phyloP scores from a whole-genome alignment of 2,113 vertebrate species.

The Oncorhynchus tshawytscha region DNA sequence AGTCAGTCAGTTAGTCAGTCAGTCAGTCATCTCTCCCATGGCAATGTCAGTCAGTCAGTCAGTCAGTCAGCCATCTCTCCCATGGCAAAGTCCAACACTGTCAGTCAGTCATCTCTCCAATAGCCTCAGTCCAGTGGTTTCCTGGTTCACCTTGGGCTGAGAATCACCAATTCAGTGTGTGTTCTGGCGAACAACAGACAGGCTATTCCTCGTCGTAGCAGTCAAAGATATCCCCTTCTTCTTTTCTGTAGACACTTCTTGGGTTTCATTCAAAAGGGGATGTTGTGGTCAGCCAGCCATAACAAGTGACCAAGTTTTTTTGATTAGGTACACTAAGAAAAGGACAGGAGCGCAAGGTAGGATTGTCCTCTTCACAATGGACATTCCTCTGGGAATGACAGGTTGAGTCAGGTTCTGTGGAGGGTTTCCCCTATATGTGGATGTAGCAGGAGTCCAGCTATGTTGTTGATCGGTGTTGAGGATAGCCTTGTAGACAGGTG shows the following conservation, averaged over 20 bases:
- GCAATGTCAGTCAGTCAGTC: too few species aligned
- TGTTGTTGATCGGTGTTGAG: background rate
- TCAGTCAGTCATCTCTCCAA: background rate
- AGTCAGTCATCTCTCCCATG: too few species aligned
- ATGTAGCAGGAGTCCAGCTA: background rate
- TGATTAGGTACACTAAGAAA: background rate
- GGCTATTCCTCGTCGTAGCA: too few species aligned
- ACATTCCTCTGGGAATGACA: background rate
- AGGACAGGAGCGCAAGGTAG: background rate
- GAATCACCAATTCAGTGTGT: background rate
- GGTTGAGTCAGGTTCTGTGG: background rate
- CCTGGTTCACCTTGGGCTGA: too few species aligned
- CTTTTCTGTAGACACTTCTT: too few species aligned
- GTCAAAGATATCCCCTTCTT: too few species aligned
- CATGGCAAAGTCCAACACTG: too few species aligned
- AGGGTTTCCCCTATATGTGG: background rate
- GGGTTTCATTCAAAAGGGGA: background rate
- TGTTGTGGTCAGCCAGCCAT: too few species aligned
- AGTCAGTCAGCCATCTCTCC: too few species aligned
- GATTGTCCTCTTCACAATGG: background rate
- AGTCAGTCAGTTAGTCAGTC: too few species aligned
- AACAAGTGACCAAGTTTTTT: too few species aligned
- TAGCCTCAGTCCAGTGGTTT: background rate
- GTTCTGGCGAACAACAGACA: too few species aligned
- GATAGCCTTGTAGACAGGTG: slow-evolving; percentile 36